Evolutionary conservation across 2,797 vertebrate species (phyloP), one percentile per base, ranked within the genome.

Genomic region (Pteropus rufus): DNA sequence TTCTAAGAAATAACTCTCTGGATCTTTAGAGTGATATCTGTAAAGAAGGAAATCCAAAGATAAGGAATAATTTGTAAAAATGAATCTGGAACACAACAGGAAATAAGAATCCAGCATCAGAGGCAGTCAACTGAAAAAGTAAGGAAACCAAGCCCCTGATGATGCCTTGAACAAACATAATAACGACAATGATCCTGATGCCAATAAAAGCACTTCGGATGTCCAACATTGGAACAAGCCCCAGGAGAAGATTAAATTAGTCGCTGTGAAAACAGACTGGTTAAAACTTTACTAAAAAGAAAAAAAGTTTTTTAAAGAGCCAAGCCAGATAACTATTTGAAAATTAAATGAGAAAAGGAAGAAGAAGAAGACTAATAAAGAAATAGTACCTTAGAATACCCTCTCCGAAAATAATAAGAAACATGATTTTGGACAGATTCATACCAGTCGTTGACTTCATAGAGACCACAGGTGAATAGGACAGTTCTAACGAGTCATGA

Each of bases 91-190:
- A 73, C 70, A 92, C 69, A 87, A 80, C 41, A 65, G 81, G 94
- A 95, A 98, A 87, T 62, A 93, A 96, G 10, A 52, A 97, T 31
- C 54, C 76, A 96, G 87, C 39, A 91, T 69, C 72, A 83, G 72
- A 95, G 94, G 79, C 44, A 96, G 44, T 18, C 88, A 95, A 24
- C 64, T 90, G 86, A 39, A 75, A 96, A 89, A 77, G 69, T 95
- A 89, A 79, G 83, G 54, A 85, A 89, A 36, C 31, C 15, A 29
- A 83, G n/a, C 31, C 19, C 34, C 56, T 4, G 1, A 16, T 18
- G 54, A 67, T 39, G 84, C 10, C n/a, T 58, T 90, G 85, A 91
- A 92, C 84, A 26, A 97, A 96, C 83, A 41, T 23, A 72, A 91
- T 41, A 44, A 36, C 12, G 52, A 12, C 52, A 93, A 70, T 2